Base-by-base conservation (phyloP, 2,797 vertebrate species). In the Tolypeutes matacus region DNA sequence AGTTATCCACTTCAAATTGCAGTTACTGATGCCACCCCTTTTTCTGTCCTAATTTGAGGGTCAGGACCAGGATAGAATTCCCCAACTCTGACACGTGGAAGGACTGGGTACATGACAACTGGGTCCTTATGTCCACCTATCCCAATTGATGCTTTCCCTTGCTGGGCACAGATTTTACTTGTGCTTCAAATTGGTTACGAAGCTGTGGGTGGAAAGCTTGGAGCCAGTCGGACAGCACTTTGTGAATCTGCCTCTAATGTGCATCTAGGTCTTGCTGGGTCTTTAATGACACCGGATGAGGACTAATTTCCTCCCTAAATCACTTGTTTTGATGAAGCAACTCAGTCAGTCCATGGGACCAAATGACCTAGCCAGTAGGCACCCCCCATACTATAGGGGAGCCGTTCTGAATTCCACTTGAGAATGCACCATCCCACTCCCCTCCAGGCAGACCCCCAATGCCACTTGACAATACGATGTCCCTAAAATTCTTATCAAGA, bases 311-410 rank as follows among this genome's bases (percentile, higher is more conserved):
- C 29, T 8, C 42, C 2, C 36, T 82, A 77, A 65, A 31, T 67
- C 75, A 14, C 34, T 65, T 42, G 1, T 1, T 27, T 18, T 77
- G 11, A 64, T 20, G 75, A 84, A 64, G 36, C 62, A 21, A 77
- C 49, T 0, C 2, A 13, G 0, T 3, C 7, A 65, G 7, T 36
- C 3, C 31, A 7, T 8, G 31, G 4, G n/a, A 42, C 81, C 9
- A 23, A 34, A 21, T 9, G 27, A n/a, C 62, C 70, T 13, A 6
- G 15, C 25, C n/a, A 18, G 4, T 31, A 7, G 8, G 7, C 1
- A 8, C 13, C 31, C 60, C 60, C 49, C 53, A 29, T 51, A 4
- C 5, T 21, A 2, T 21, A 93, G 64, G 17, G 77, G 85, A 8
- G 86, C 2, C 23, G 86, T 23, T 46, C n/a, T 18, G 31, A 86